Base-by-base conservation (phyloP, 2,797 vertebrate species). In the Cryptoblepharus egeriae region DNA sequence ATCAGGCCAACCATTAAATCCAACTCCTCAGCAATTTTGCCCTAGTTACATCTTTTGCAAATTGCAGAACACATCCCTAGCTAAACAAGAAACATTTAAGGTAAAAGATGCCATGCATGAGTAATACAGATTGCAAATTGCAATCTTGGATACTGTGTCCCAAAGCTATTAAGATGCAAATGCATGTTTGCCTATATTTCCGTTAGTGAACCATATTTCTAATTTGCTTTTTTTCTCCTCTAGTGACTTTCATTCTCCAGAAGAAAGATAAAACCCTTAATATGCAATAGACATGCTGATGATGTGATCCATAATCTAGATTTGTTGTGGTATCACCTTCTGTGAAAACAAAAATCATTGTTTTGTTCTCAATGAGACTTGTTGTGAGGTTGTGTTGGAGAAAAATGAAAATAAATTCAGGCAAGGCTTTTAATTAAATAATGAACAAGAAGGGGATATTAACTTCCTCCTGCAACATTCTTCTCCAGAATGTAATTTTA, bases 131-230 rank as follows among this genome's bases (percentile, higher is more conserved):
- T 61, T 69, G n/a, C 5, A 82, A 81, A 83, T 55, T 64, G 61
- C 65, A 86, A 55, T 30, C n/a, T 75, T 87, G 71, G 82, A 55
- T 57, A 87, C 37, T 75, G 18, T 79, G 79, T 82, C 63, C 60
- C 37, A 79, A 91, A 83, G 71, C 74, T 88, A 91, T 89, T 92
- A 87, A 83, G 82, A 90, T 90, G 87, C 77, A 91, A 87, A 91
- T 93, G 85, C 37, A 0, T 88, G 74, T 91, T 90, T 91, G 73
- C 85, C 92, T 71, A 5, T 74, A 63, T 87, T 92, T 55, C 39
- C 69, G 72, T 61, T 86, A 81, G 30, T 35, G 6, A 79, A 30
- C 61, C 39, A 69, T 81, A 18, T 32, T 80, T 84, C 63, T 83
- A 65, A 86, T 87, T 82, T 82, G 28, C 3, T 67, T 85, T 86